Evolutionary conservation across 2,113 vertebrate genomes (phyloP).

Genomic region (Lamprologus speciosus): DNA sequence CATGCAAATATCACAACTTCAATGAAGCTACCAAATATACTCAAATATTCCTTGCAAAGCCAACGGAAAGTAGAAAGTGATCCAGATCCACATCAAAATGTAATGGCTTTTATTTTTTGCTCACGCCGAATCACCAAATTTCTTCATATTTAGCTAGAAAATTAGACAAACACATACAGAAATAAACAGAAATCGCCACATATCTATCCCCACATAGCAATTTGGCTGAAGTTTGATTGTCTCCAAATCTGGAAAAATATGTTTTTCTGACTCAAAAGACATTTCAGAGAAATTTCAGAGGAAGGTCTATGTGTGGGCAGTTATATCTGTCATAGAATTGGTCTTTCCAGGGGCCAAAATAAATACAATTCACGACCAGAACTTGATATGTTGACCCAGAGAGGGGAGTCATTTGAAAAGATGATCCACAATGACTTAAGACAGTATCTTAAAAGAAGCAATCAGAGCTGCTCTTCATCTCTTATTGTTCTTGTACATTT

Average conservation of each 20-base stretch:
- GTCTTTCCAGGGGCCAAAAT: background rate
- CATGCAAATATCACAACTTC: background rate
- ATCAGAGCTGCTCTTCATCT: background rate
- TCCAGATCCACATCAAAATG: background rate
- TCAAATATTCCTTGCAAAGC: background rate
- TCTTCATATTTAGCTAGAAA: background rate
- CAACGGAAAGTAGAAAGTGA: background rate
- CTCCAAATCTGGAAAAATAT: background rate
- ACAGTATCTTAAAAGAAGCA: background rate
- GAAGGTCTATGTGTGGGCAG: background rate
- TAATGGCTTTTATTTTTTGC: background rate
- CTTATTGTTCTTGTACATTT: constrained; percentile 23
- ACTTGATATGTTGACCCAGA: background rate
- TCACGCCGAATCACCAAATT: fast-evolving
- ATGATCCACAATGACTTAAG: background rate
- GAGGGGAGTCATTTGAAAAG: background rate
- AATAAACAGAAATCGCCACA: background rate
- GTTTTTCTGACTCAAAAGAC: background rate
- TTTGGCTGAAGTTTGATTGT: background rate
- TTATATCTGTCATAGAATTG: background rate
- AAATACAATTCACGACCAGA: background rate
- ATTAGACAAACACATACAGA: background rate
- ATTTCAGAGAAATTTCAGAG: background rate
- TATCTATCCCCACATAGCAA: background rate
- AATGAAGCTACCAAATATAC: fast-evolving